Percentiles rank a stretch among this genome's conserved stretches.
Conservation (phyloP, 1,140 invertebrate genomes). For the Papilio polyxenes region DNA sequence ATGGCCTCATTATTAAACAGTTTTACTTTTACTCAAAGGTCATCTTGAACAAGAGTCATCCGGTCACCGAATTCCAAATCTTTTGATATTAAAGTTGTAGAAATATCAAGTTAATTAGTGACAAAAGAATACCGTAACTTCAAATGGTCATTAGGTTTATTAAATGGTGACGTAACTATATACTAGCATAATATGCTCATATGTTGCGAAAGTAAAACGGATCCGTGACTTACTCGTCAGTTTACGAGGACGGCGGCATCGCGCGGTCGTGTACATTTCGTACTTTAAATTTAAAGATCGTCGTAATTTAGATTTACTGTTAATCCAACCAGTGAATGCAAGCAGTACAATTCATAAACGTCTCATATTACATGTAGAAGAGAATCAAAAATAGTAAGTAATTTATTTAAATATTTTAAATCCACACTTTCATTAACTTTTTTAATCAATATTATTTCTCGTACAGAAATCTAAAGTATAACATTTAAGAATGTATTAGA, state of each 20-base stretch:
- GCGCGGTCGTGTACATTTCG: slow-evolving; percentile 6
- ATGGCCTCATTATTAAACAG: too few species aligned
- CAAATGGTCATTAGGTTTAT: slow-evolving; percentile 32
- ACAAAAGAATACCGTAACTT: not conserved
- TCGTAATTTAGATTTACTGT: slow-evolving; percentile 4
- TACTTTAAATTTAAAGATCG: not conserved
- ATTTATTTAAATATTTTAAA: slow-evolving; percentile 9
- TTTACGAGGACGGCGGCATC: not conserved
- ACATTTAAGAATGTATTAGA: not conserved
- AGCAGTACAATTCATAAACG: not conserved
- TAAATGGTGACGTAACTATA: slow-evolving; percentile 33
- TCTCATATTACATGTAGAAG: not conserved
- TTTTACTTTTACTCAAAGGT: not conserved
- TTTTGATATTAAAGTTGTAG: too few species aligned
- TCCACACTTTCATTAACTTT: slow-evolving; percentile 1
- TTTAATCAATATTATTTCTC: not conserved
- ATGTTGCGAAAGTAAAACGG: slow-evolving; percentile 34
- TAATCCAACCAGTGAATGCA: not conserved
- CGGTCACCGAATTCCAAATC: too few species aligned
- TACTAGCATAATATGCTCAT: slow-evolving; percentile 32
- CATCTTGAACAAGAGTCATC: not conserved
- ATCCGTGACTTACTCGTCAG: slow-evolving; percentile 15
- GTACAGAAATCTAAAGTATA: not conserved
- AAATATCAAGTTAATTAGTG: not conserved
- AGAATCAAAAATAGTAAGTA: not conserved